Percentiles rank a stretch among this genome's conserved stretches.
These are phyloP conservation scores for Idaea aversata DNA, from an alignment of 2,888 invertebrate genomes.

Conservation along the genomic window DNA sequence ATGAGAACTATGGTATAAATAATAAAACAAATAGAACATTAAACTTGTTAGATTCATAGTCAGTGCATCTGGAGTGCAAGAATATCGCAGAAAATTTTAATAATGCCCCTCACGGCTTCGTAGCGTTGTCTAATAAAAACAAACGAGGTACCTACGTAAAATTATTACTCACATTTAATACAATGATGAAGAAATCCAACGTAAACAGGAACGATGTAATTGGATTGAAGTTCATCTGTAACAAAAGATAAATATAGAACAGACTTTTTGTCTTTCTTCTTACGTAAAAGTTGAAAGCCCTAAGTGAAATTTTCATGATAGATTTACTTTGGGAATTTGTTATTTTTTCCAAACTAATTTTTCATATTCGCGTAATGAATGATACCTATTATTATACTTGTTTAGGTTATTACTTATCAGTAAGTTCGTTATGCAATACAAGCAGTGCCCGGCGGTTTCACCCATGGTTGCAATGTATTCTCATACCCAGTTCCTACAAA, in stretches of 20 bases:
- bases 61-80: neutral
- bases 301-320: neutral
- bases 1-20: no score
- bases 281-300: neutral
- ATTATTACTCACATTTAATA: slow-evolving; percentile 86
- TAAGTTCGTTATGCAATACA: no score
- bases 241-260: slow-evolving; percentile 35
- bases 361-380: no score
- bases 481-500: no score
- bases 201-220: slow-evolving; percentile 88
- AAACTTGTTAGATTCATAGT: neutral
- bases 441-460: no score
- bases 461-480: no score
- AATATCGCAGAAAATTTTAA: neutral
- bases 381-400: no score
- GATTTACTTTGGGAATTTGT: no score
- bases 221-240: slow-evolving; percentile 86
- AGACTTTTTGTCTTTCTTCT: neutral
- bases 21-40: no score
- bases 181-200: slow-evolving; percentile 87
- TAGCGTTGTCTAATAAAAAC: neutral
- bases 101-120: neutral
- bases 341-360: no score
- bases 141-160: neutral
- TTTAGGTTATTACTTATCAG: no score